These are phyloP conservation scores for Platyscapa corneri DNA, from an alignment of 1,140 invertebrate genomes.

Conservation along the genomic window DNA sequence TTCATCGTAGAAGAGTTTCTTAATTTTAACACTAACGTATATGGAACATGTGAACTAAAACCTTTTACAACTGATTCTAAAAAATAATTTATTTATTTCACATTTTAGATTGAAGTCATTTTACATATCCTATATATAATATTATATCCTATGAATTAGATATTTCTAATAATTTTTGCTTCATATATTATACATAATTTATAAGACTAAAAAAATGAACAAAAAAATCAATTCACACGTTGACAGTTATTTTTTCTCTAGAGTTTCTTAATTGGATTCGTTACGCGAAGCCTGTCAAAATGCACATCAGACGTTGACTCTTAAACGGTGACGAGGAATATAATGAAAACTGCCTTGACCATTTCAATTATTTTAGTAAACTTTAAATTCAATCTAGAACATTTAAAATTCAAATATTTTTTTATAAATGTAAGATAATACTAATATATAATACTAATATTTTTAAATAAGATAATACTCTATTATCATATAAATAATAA, in stretches of 20 bases:
- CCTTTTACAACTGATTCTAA: no score
- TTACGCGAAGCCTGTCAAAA: slow-evolving; percentile 35
- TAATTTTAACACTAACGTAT: no score
- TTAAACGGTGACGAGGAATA: background rate
- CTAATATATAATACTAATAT: no score
- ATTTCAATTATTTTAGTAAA: slow-evolving; percentile 19
- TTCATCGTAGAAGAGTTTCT: no score
- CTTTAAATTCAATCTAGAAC: background rate
- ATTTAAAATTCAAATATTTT: background rate
- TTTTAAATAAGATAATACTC: no score
- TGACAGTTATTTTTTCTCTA: background rate
- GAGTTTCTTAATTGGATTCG: slow-evolving; percentile 42
- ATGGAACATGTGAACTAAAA: no score
- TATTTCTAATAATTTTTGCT: background rate
- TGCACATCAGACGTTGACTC: background rate
- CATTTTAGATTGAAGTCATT: no score
- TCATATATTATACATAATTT: background rate
- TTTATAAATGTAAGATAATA: background rate
- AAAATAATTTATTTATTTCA: no score
- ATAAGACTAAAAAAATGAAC: background rate
- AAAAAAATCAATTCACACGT: background rate
- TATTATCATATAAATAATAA: no score
- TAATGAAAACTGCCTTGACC: slow-evolving; percentile 25
- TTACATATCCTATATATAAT: no score
- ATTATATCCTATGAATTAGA: no score